A percentile compares a stretch with the other conserved stretches of the same genome.
These are phyloP conservation scores for Hippoglossus stenolepis DNA, from an alignment of 2,113 vertebrate genomes.

Conservation along the genomic window DNA sequence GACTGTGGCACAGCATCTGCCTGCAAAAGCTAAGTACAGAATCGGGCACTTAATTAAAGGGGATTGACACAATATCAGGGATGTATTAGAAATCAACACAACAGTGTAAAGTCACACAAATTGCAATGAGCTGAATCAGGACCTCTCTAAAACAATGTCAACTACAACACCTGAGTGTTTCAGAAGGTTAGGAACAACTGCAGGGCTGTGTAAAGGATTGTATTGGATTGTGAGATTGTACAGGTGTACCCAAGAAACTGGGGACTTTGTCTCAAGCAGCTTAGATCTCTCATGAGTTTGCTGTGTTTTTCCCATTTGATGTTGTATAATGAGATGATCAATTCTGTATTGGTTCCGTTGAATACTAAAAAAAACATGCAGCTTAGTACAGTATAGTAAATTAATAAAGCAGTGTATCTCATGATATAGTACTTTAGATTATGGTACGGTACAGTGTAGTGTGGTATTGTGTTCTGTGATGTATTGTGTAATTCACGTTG, in stretches of 20 bases:
- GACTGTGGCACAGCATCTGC: conserved; percentile 37
- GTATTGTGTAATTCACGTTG: background rate
- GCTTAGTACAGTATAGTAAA: background rate
- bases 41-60: conserved; percentile 47
- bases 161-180: background rate
- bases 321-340: background rate
- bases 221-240: background rate
- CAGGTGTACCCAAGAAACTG: background rate
- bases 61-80: conserved; percentile 30
- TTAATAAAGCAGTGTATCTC: background rate
- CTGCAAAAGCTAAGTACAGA: conserved; percentile 38
- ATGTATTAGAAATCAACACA: conserved; percentile 8
- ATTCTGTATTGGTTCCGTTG: background rate
- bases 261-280: background rate
- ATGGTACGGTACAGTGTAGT: no score
- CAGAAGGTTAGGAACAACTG: background rate
- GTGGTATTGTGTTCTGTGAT: no score
- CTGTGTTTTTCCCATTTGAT: background rate
- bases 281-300: background rate
- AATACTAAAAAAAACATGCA: background rate
- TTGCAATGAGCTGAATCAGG: conserved; percentile 6
- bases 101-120: background rate
- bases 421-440: background rate
- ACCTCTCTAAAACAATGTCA: background rate
- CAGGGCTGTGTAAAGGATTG: background rate